Evolutionary conservation across 1,140 invertebrate species (phyloP), one percentile per base, ranked within the genome.

Genomic region (Achatina immaculata): DNA sequence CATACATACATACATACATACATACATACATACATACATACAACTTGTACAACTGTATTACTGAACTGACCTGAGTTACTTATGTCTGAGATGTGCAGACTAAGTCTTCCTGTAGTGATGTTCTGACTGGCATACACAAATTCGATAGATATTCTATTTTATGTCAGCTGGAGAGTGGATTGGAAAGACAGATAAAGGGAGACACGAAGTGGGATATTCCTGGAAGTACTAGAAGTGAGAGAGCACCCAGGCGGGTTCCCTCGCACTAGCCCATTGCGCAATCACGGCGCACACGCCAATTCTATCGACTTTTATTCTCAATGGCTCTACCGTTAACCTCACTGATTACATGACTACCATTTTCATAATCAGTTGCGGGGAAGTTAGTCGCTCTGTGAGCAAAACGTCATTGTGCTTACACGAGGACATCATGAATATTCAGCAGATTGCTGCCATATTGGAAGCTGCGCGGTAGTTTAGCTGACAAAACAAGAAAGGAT

Each of bases 1-100:
- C n/a, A 65, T 65, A 65, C n/a, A 65, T 65, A 65, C n/a, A 65
- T 65, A 65, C n/a, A 65, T 65, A 65, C n/a, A 65, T 65, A 65
- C n/a, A 65, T 65, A 65, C n/a, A 65, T 65, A 65, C n/a, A 65
- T 65, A 65, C 31, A 65, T 65, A 65, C 24, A 65, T 28, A 34
- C 62, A 65, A 51, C 48, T 14, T 24, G 24, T 14, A 51, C 48
- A 51, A 51, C 11, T 51, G 11, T 14, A n/a, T n/a, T n/a, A n/a
- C n/a, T n/a, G n/a, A n/a, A n/a, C n/a, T n/a, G n/a, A n/a, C n/a
- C n/a, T n/a, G n/a, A n/a, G n/a, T n/a, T n/a, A n/a, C n/a, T n/a
- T n/a, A n/a, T n/a, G n/a, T n/a, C n/a, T n/a, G n/a, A n/a, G n/a
- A n/a, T n/a, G n/a, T n/a, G n/a, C n/a, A n/a, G n/a, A n/a, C n/a